A percentile compares a stretch with the other conserved stretches of the same genome.
These are phyloP conservation scores for Pagrus major DNA, from an alignment of 2,113 vertebrate genomes.

Conservation along the genomic window DNA sequence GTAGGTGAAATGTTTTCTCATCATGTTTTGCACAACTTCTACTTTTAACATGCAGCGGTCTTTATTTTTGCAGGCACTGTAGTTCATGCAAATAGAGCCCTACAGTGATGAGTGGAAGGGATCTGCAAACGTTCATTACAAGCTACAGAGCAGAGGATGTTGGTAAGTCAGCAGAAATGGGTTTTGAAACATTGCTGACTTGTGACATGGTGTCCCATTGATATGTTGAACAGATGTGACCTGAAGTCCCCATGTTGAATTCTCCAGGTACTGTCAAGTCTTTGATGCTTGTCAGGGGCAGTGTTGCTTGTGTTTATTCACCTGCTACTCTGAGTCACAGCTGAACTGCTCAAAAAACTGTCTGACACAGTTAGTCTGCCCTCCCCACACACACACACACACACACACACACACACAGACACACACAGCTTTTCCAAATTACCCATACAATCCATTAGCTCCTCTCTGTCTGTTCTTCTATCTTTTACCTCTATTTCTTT, in stretches of 20 bases:
- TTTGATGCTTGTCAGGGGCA: conserved; percentile 58
- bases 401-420: too few species aligned
- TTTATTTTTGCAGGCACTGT: conserved; percentile 40
- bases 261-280: conserved; percentile 41
- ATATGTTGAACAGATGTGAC: conserved; percentile 61
- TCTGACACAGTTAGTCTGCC: conserved; percentile 47
- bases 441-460: conserved; percentile 30
- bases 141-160: conserved; percentile 67
- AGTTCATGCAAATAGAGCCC: background rate
- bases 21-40: background rate
- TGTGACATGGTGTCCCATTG: conserved; percentile 38
- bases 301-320: conserved; percentile 68
- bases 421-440: conserved; percentile 39
- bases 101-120: conserved; percentile 77
- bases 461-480: conserved; percentile 33
- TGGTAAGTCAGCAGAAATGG: conserved; percentile 78
- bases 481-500: conserved; percentile 32
- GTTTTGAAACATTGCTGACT: conserved; percentile 25
- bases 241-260: conserved; percentile 44
- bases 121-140: conserved; percentile 67
- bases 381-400: background rate
- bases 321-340: conserved; percentile 62
- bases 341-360: conserved; percentile 55
- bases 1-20: background rate
- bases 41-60: background rate